Conservation (phyloP, 1,140 invertebrate species). For the Psix sp. region DNA sequence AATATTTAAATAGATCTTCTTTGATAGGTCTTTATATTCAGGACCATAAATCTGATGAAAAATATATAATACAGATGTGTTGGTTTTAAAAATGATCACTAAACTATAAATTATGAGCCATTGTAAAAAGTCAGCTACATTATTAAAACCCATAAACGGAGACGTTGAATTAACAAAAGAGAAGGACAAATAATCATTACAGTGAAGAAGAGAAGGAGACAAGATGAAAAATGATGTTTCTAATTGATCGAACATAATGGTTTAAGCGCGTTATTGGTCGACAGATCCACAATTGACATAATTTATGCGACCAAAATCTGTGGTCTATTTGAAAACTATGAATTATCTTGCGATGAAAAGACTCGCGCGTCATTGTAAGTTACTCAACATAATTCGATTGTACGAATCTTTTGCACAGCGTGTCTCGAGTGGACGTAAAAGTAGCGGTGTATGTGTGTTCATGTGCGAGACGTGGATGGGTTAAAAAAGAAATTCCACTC, state of each 20-base stretch:
- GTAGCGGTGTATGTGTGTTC: slow-evolving; percentile 47
- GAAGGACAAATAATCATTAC: too few species aligned
- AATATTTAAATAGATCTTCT: slow-evolving; percentile 59
- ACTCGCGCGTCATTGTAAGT: slow-evolving; percentile 51
- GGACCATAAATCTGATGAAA: slow-evolving; percentile 35
- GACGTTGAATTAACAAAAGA: too few species aligned
- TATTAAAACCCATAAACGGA: too few species aligned
- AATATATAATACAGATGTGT: slow-evolving; percentile 31
- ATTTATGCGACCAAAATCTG: slow-evolving; percentile 38
- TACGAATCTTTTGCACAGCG: slow-evolving; percentile 55
- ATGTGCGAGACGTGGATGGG: slow-evolving; percentile 29
- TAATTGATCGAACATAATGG: too few species aligned
- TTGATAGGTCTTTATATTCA: slow-evolving; percentile 45
- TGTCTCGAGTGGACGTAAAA: slow-evolving; percentile 52
- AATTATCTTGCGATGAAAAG: slow-evolving; percentile 49
- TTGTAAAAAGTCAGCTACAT: too few species aligned
- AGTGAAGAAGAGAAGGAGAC: too few species aligned
- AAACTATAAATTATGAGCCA: slow-evolving; percentile 8
- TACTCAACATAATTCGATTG: slow-evolving; percentile 58
- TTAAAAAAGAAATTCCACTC: slow-evolving; percentile 72
- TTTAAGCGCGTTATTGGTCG: slow-evolving; percentile 5
- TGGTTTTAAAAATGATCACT: slow-evolving; percentile 8
- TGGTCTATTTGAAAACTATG: slow-evolving; percentile 56
- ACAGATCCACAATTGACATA: slow-evolving; percentile 43
- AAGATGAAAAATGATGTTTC: too few species aligned